These are phyloP conservation scores for Brachionus sp. DNA, from an alignment of 1,140 invertebrate genomes.

Conservation along the genomic window DNA sequence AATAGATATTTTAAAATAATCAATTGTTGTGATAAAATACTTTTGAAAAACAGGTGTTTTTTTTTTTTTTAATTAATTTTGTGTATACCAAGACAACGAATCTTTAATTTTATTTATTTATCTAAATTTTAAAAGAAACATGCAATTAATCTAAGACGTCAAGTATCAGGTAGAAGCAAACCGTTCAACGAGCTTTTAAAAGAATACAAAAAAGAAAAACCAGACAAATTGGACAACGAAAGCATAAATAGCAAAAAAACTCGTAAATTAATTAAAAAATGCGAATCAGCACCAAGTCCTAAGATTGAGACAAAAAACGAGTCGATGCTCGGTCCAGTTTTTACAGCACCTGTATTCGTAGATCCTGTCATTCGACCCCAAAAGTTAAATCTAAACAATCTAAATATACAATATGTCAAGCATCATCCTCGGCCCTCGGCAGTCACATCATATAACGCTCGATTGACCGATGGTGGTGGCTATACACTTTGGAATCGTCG, in stretches of 20 bases:
- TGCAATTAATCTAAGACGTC: conserved; percentile 69
- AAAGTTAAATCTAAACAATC: conserved; percentile 24
- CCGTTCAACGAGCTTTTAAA: conserved; percentile 74
- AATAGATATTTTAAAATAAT: too few relatives aligned
- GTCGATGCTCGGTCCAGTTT: not conserved
- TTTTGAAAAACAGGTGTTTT: too few relatives aligned
- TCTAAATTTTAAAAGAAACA: conserved; percentile 63
- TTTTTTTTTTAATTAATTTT: too few relatives aligned
- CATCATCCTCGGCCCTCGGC: conserved; percentile 44
- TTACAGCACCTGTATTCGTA: not conserved
- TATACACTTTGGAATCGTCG: conserved; percentile 32
- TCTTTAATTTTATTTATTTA: too few relatives aligned
- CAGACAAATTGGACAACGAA: conserved; percentile 49
- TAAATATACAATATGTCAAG: conserved; percentile 9
- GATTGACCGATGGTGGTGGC: conserved; percentile 29
- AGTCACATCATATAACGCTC: conserved; percentile 8
- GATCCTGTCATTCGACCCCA: not conserved
- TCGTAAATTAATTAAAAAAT: not conserved
- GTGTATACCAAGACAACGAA: too few relatives aligned
- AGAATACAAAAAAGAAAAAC: conserved; percentile 70
- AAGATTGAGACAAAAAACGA: not conserved
- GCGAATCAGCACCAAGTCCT: not conserved
- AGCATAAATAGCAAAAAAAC: not conserved
- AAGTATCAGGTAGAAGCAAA: conserved; percentile 71
- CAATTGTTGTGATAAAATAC: too few relatives aligned